phyloP scores from a whole-genome alignment of 1,140 invertebrate species.

The Cataglyphis hispanica region DNA sequence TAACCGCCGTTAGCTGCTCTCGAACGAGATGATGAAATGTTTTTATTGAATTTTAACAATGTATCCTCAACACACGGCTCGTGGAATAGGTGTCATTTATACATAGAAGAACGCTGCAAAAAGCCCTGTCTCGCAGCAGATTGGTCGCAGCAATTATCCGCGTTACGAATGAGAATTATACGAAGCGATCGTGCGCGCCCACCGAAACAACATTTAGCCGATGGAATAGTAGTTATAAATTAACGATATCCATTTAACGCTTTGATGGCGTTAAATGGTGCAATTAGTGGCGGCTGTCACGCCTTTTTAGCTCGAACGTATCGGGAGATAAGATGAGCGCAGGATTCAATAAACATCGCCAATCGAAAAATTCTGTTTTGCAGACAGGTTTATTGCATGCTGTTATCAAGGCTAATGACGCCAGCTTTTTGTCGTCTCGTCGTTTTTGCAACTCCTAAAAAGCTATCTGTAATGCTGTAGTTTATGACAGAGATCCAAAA shows the following conservation, averaged over 20 bases:
- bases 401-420: slow-evolving; percentile 54
- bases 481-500: neutral
- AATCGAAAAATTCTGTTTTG: slow-evolving; percentile 42
- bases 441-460: neutral
- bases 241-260: slow-evolving; percentile 61
- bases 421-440: slow-evolving; percentile 40
- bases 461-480: slow-evolving; percentile 31
- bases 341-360: slow-evolving; percentile 48
- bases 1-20: slow-evolving; percentile 24
- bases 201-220: slow-evolving; percentile 36
- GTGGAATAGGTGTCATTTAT: slow-evolving; percentile 47
- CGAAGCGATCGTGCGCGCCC: slow-evolving; percentile 31
- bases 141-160: slow-evolving; percentile 41
- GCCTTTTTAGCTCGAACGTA: slow-evolving; percentile 37
- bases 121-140: slow-evolving; percentile 20
- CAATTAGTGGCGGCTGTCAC: slow-evolving; percentile 51
- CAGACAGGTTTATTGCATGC: slow-evolving; percentile 55
- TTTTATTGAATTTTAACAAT: slow-evolving; percentile 71
- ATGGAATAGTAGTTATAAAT: slow-evolving; percentile 50
- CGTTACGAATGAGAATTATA: slow-evolving; percentile 40
- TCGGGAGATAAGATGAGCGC: neutral
- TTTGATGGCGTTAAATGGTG: slow-evolving; percentile 47
- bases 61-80: neutral
- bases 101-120: slow-evolving; percentile 40
- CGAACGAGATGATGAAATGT: slow-evolving; percentile 36